Base-by-base conservation (phyloP, 2,888 invertebrate species). In the Cephalotes varians region DNA sequence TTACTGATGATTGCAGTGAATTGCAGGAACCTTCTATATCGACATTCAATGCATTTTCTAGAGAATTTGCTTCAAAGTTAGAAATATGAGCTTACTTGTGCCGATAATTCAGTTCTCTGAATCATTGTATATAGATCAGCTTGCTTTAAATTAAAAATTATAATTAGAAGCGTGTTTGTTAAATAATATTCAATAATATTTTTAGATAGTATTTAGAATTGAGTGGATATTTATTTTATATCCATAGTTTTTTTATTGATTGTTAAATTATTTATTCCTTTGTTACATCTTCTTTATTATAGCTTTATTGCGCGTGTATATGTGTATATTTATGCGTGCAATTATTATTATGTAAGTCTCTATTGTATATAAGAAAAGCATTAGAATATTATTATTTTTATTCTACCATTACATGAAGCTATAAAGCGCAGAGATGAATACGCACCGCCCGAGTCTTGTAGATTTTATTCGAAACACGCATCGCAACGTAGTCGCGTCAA, bases 11-110 rank as follows among this genome's bases (percentile, higher is more conserved):
- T 81, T 67, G 58, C 21, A 40, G 34, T 9, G 0, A 34, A n/a
- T n/a, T n/a, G 7, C 64, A 85, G 87, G 44, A 62, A 87, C 47
- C 90, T 89, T 84, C 88, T 49, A 49, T 91, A 88, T 90, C 91
- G 89, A 87, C 91, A 40, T 76, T 40, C 71, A 85, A 62, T 83
- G 81, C 49, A 25, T 0, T 18, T 77, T 51, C 69, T n/a, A 85
- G 47, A 40, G 90, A 71, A 86, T 87, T 85, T 54, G 81, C 65
- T 74, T n/a, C 54, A 34, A 74, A 12, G 72, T 54, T 56, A 12
- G 34, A 74, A 37, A 25, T 37, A 49, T 25, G 25, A n/a, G 6
- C 31, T 77, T 77, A 67, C 21, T n/a, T 31, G 12, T 18, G 67
- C 25, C 34, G 77, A 69, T 77, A 77, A 77, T 44, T 77, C 56